Evolutionary conservation across 2,888 invertebrate genomes (phyloP), one percentile per base, ranked within the genome.

Genomic region (Hirtodrosophila cameraria): DNA sequence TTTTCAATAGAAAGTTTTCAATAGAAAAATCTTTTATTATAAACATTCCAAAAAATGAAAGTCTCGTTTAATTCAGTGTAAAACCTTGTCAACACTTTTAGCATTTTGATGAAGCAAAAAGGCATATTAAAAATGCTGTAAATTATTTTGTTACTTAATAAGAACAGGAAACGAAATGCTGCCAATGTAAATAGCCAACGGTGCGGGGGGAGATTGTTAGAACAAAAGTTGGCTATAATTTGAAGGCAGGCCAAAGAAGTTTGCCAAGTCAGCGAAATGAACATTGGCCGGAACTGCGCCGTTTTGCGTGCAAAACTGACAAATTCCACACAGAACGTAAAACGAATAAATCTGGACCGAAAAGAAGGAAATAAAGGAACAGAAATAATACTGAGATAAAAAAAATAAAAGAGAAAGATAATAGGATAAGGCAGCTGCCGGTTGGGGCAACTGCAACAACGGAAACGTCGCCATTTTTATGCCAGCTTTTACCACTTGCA

Each of bases 271-370:
- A 63, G 57, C 73, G 67, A 82, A 82, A 82, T 82, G 83, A 79
- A 75, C 83, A 76, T 58, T 69, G 75, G 41, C 83, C 80, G 80
- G 86, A 85, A 82, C 55, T 82, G 58, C 59, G 83, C 69, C 63
- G 62, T 63, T 78, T 85, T 85, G 83, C 75, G 58, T 63, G 59
- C 63, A 76, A 65, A 25, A 63, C 73, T 64, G 52, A 63, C 74
- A 72, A 75, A 58, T 60, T 45, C 45, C 52, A 65, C 7, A 23
- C 15, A 52, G 49, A 25, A 46, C 7, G 2, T 25, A 7, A 53
- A 11, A 12, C 53, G 28, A 20, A 45, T 16, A 16, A 42, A 20
- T 33, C 48, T 18, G n/a, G 35, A 36, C 7, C 30, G 15, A 16
- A 8, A 8, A 5, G 38, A 7, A 12, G 8, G 39, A 25, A 27